Evolutionary conservation across 2,797 vertebrate species (phyloP), one percentile per base, ranked within the genome.

Genomic region (Phalloptychus januarius): DNA sequence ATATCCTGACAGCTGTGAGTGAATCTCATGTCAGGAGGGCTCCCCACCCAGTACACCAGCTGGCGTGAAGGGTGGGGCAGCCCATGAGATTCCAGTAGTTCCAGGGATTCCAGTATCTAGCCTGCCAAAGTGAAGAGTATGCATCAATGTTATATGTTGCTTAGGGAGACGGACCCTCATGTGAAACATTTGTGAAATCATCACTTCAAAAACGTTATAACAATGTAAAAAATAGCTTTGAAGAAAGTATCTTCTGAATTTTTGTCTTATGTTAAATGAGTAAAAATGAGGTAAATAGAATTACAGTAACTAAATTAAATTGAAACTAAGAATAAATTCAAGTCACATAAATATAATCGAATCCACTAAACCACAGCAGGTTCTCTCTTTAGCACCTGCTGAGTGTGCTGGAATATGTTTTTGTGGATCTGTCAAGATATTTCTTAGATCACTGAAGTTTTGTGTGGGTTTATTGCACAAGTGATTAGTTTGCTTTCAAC

Each of bases 11-110:
- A 31, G 25, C 65, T 25, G 11, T 42, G 11, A 44, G 40, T 6
- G 40, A 69, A 13, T 69, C 65, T 69, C 23, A 25, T 69, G 11
- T 65, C 38, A 42, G 23, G 11, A 42, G 10, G 38, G 65, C 38
- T n/a, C 65, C 11, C 5, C 38, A 69, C 38, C 65, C 65, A 42
- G 25, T 42, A 44, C 13, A 69, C 38, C 65, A 69, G 65, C 10
- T 69, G 65, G 40, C 40, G 7, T 69, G 42, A 23, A n/a, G 40
- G 65, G 65, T 7, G 40, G 20, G 0, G 23, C 3, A 42, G 2
- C 40, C 63, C 65, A 69, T 44, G 23, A 44, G n/a, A 69, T 69
- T n/a, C 61, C 61, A 23, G 15, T 65, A 65, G 61, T 65, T 65
- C 65, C 40, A 69, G 5, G 63, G 8, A 25, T 42, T 69, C 38